Evolutionary conservation across 2,113 vertebrate genomes (phyloP).

Genomic region (Tachysurus fulvidraco): DNA sequence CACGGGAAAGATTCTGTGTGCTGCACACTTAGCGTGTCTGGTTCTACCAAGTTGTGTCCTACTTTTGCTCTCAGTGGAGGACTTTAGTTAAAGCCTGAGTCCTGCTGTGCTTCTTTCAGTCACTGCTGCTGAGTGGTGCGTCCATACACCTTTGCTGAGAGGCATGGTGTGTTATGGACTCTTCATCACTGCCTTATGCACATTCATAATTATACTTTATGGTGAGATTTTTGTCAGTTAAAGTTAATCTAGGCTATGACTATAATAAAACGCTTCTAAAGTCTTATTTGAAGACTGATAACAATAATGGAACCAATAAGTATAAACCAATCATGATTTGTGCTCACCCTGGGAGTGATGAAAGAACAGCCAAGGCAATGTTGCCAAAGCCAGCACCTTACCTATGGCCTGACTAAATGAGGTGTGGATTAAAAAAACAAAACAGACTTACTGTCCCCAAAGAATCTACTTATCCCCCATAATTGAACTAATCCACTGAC

Average conservation of each 20-base stretch:
- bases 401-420: slow-evolving; percentile 17
- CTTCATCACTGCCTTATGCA: slow-evolving; percentile 46
- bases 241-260: slow-evolving; percentile 4
- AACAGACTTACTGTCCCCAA: neutral
- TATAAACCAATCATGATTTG: slow-evolving; percentile 5
- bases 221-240: neutral
- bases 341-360: slow-evolving; percentile 39
- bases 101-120: slow-evolving; percentile 35
- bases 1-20: slow-evolving; percentile 58
- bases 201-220: neutral
- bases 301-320: neutral
- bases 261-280: neutral
- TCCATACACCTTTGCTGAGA: slow-evolving; percentile 32
- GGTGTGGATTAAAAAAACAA: slow-evolving; percentile 1
- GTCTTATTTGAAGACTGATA: neutral
- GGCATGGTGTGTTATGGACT: slow-evolving; percentile 42
- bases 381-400: slow-evolving; percentile 35
- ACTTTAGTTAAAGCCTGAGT: slow-evolving; percentile 29
- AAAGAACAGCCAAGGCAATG: slow-evolving; percentile 40
- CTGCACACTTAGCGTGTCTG: slow-evolving; percentile 17
- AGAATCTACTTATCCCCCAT: slow-evolving; percentile 15
- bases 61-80: slow-evolving; percentile 12
- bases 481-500: slow-evolving; percentile 45
- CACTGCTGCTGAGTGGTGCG: slow-evolving; percentile 41
- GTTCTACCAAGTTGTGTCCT: slow-evolving; percentile 36